Percentiles rank a stretch among this genome's conserved stretches.
These are phyloP conservation scores for Ruditapes philippinarum DNA, from an alignment of 1,140 invertebrate genomes.

Conservation along the genomic window DNA sequence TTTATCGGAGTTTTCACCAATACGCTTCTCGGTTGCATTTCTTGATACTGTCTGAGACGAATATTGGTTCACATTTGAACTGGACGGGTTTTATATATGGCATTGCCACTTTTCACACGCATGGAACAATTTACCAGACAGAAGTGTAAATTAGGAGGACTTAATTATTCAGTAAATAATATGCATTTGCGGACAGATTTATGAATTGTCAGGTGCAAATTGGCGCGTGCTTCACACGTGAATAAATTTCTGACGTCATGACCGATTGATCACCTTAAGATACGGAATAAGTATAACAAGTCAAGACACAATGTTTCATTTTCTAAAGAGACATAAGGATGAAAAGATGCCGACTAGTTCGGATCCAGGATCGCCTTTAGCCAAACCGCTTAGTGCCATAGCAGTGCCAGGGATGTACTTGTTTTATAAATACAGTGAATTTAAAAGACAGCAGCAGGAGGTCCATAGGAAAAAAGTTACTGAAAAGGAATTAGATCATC, in stretches of 20 bases:
- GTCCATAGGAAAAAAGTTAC: constrained; percentile 61
- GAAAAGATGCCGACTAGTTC: constrained; percentile 52
- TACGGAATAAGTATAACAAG: not conserved
- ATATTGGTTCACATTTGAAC: not conserved
- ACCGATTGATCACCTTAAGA: constrained; percentile 27
- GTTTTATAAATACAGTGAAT: constrained; percentile 68
- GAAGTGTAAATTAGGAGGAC: constrained; percentile 31
- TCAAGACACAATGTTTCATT: constrained; percentile 58
- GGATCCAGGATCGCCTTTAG: constrained; percentile 17
- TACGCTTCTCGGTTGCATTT: not conserved
- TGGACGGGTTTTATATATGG: not conserved
- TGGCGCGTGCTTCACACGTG: constrained; percentile 21
- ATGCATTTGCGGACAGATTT: constrained; percentile 1
- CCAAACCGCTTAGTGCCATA: constrained; percentile 53
- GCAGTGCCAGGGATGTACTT: constrained; percentile 63
- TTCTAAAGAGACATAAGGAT: constrained; percentile 30
- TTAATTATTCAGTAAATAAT: constrained; percentile 41
- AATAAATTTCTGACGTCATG: constrained; percentile 54
- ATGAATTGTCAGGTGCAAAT: constrained; percentile 53
- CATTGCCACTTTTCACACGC: not conserved
- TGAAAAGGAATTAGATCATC: constrained; percentile 66
- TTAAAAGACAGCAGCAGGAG: constrained; percentile 65
- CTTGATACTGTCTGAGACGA: constrained; percentile 4
- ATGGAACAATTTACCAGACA: not conserved
- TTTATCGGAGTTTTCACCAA: constrained; percentile 12